phyloP scores from a whole-genome alignment of 2,888 invertebrate species.

The Ceramica pisi region DNA sequence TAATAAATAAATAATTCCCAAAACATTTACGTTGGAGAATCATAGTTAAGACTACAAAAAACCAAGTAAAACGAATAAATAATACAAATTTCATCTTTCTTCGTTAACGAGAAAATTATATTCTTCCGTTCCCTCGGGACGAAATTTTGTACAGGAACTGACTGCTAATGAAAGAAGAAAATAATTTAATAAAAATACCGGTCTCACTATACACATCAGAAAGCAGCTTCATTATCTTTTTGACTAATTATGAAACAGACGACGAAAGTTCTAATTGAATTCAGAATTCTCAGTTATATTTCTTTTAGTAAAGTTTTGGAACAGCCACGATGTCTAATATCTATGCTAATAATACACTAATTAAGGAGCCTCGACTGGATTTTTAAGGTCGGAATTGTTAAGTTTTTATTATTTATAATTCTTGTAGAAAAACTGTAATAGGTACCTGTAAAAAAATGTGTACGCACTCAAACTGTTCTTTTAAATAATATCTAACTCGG shows the following conservation, averaged over 20 bases:
- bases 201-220: conserved; percentile 52
- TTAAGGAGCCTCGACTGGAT: conserved; percentile 63
- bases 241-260: conserved; percentile 67
- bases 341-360: conserved; percentile 73
- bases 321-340: conserved; percentile 63
- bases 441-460: neutral
- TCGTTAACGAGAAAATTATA: conserved; percentile 30
- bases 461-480: no score
- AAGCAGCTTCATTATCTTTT: conserved; percentile 65
- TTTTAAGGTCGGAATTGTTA: conserved; percentile 47
- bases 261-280: conserved; percentile 70
- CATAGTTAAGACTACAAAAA: conserved; percentile 5
- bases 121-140: conserved; percentile 31
- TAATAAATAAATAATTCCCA: no score
- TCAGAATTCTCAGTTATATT: conserved; percentile 57
- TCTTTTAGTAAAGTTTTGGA: conserved; percentile 57
- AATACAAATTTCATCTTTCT: conserved; percentile 25
- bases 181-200: conserved; percentile 57
- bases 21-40: neutral
- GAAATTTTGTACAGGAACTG: conserved; percentile 28
- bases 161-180: conserved; percentile 50
- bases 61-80: conserved; percentile 33
- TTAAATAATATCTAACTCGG: no score
- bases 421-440: neutral
- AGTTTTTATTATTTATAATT: neutral